A percentile compares a stretch with the other conserved stretches of the same genome.
These are phyloP conservation scores for zebrafish (Danio rerio) DNA, from an alignment of 2,113 vertebrate species.

Conservation along the genomic window DNA sequence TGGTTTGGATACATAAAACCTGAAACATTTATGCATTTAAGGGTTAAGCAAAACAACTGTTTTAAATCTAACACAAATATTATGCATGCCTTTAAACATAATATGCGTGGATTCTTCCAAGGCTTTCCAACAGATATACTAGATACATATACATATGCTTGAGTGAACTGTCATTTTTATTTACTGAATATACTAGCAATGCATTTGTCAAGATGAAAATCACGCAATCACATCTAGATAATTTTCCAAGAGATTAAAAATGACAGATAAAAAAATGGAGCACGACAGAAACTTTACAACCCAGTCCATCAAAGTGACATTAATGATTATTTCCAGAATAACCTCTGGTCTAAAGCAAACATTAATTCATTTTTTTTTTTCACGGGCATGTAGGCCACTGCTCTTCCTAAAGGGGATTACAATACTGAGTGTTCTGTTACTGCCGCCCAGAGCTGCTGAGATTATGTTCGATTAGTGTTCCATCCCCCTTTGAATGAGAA, in stretches of 20 bases:
- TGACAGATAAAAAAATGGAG: not conserved
- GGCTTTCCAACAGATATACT: too few relatives aligned
- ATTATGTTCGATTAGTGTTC: slow-evolving; percentile 37
- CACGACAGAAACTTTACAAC: not conserved
- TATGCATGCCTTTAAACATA: too few relatives aligned
- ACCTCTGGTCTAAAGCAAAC: not conserved
- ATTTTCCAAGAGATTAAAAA: slow-evolving; percentile 1
- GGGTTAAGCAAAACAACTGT: too few relatives aligned
- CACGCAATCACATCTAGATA: not conserved
- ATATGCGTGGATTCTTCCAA: too few relatives aligned
- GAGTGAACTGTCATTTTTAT: not conserved
- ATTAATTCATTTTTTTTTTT: not conserved
- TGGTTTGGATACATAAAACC: too few relatives aligned
- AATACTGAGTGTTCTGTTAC: slow-evolving; percentile 28
- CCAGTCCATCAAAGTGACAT: not conserved
- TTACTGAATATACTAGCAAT: not conserved
- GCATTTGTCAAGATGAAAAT: not conserved
- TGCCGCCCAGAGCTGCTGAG: not conserved
- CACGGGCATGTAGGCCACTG: not conserved
- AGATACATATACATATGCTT: not conserved
- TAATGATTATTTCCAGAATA: not conserved
- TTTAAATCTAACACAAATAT: too few relatives aligned
- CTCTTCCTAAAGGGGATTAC: slow-evolving; percentile 30
- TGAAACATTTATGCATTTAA: too few relatives aligned
- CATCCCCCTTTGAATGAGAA: slow-evolving; percentile 32